Evolutionary conservation across 2,113 vertebrate species (phyloP).

Genomic region (Diphyllodes magnificus): DNA sequence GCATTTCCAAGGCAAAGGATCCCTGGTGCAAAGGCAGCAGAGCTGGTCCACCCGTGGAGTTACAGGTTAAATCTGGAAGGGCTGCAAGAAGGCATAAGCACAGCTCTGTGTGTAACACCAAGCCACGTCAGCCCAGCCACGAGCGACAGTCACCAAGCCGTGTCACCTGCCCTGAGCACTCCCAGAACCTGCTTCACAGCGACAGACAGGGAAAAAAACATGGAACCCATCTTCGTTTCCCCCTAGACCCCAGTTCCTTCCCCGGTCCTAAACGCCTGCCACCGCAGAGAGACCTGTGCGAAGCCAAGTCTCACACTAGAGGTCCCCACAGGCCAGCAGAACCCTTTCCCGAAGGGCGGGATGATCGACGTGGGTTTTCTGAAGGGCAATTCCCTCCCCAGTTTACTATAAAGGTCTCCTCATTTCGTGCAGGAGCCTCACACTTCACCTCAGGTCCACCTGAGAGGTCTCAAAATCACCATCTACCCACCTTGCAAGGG

Average conservation of each 20-base stretch:
- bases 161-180: neutral
- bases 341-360: neutral
- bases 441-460: neutral
- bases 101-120: neutral
- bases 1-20: neutral
- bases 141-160: neutral
- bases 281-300: neutral
- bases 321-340: conserved; percentile 57
- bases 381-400: neutral
- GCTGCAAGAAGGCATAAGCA: neutral
- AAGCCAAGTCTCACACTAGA: conserved; percentile 50
- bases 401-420: neutral
- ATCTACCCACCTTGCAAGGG: neutral
- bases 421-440: neutral
- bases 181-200: neutral
- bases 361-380: neutral
- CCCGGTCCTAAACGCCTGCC: neutral
- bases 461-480: neutral
- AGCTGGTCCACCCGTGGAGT: neutral
- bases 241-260: neutral
- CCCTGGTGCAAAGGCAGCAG: neutral
- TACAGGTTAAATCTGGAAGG: neutral
- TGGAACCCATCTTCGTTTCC: neutral
- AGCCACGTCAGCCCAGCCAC: neutral
- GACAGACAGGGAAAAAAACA: fast-evolving